Conservation (phyloP, 2,113 vertebrate genomes). For the Polyodon spathula region DNA sequence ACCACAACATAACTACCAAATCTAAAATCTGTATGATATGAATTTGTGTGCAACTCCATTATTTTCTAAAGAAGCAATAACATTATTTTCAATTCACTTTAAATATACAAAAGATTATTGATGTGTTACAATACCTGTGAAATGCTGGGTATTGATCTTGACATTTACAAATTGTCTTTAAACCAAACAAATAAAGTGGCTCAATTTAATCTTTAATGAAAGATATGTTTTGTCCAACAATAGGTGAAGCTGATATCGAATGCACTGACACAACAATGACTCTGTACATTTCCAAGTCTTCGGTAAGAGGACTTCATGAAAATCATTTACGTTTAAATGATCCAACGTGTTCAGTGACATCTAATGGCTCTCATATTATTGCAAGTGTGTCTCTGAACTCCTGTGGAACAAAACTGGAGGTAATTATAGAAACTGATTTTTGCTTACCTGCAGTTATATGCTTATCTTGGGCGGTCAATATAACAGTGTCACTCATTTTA, state of each 20-base stretch:
- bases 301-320: conserved; percentile 39
- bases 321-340: conserved; percentile 44
- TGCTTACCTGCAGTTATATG: too few relatives aligned
- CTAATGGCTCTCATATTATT: conserved; percentile 47
- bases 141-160: too few relatives aligned
- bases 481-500: too few relatives aligned
- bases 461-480: too few relatives aligned
- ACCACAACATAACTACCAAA: too few relatives aligned
- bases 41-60: too few relatives aligned
- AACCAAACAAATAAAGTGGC: too few relatives aligned
- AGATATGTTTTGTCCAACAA: background rate
- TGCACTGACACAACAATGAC: conserved; percentile 23
- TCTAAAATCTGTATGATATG: too few relatives aligned
- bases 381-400: conserved; percentile 42
- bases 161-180: too few relatives aligned
- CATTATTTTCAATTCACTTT: background rate
- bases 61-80: background rate
- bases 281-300: conserved; percentile 32
- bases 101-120: background rate
- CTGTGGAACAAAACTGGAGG: conserved; percentile 51
- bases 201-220: too few relatives aligned
- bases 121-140: conserved; percentile 27
- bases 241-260: background rate
- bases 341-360: conserved; percentile 39
- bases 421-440: conserved; percentile 13